Evolutionary conservation across 2,113 vertebrate genomes (phyloP), one percentile per base, ranked within the genome.

Genomic region (Gnathonemus longibarbis): DNA sequence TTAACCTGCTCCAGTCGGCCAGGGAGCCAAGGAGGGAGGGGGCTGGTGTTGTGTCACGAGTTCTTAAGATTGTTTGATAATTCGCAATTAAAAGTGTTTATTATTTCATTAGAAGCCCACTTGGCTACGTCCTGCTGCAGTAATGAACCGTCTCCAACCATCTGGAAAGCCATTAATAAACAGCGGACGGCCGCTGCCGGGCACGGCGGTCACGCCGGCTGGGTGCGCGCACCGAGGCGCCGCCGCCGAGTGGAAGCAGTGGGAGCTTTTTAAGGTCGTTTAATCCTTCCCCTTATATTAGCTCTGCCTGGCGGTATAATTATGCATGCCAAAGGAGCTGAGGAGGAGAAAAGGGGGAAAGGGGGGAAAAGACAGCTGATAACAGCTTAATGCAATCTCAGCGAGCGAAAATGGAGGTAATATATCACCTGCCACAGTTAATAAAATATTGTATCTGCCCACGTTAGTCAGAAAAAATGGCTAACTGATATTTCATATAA

Each of bases 381-480:
- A 91, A 90, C 83, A 87, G 66, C 87, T 90, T 94, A 94, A 95
- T 93, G 92, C 91, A 94, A 94, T 95, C 93, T 91, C 90, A 91
- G 90, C 46, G 88, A 91, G 91, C 90, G 92, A 91, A 90, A 93
- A 92, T 91, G 92, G 93, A 90, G 91, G 92, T 94, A 94, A 95
- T 95, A 94, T 91, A 95, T 95, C 94, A 94, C 91, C 92, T 94
- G 94, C 93, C 94, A 93, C 90, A 91, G 93, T 92, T 94, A 94
- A 95, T 95, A 95, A 94, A 95, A 94, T 94, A 92, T 92, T 91
- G 92, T 90, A 27, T 94, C 87, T 88, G 90, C 88, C 89, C 90
- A 91, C 91, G 92, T 93, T 88, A 90, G 94, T 94, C 91, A 90
- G 93, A 89, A 92, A 89, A 91, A 94, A 93, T 93, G 94, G 95